Conservation (phyloP, 2,113 vertebrate species). For the Numida meleagris region DNA sequence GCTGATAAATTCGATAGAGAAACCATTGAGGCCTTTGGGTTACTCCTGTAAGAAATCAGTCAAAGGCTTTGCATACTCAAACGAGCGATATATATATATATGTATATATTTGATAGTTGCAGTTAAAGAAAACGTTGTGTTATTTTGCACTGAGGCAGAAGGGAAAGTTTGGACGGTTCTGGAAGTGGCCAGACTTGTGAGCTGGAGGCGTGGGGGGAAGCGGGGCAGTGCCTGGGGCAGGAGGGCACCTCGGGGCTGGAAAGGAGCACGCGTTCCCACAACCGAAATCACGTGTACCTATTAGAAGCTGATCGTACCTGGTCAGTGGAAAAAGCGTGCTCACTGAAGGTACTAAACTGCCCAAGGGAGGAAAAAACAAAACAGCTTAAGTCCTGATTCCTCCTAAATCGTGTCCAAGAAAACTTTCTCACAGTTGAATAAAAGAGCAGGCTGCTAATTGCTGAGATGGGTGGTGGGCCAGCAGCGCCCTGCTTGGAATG, state of each 20-base stretch:
- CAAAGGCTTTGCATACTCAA: neutral
- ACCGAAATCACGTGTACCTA: too few species aligned
- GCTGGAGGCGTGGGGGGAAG: neutral
- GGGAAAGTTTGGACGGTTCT: neutral
- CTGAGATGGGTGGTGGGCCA: neutral
- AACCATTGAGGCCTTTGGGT: neutral
- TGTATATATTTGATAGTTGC: neutral
- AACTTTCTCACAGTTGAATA: neutral
- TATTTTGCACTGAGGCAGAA: neutral
- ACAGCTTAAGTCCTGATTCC: neutral
- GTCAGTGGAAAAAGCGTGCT: neutral
- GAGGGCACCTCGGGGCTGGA: too few species aligned
- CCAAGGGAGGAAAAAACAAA: neutral
- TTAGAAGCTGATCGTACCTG: neutral
- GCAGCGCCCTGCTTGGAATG: neutral
- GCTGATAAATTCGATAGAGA: neutral
- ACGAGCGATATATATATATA: too few species aligned
- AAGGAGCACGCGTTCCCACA: too few species aligned
- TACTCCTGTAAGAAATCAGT: neutral
- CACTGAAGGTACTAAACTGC: neutral
- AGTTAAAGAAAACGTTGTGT: neutral
- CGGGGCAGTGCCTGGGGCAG: too few species aligned
- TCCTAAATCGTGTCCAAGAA: neutral
- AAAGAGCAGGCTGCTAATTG: neutral
- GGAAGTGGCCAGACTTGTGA: neutral